Percentiles rank a stretch among this genome's conserved stretches.
These are phyloP conservation scores for Brachionus sp. DNA, from an alignment of 1,140 invertebrate species.

Conservation along the genomic window DNA sequence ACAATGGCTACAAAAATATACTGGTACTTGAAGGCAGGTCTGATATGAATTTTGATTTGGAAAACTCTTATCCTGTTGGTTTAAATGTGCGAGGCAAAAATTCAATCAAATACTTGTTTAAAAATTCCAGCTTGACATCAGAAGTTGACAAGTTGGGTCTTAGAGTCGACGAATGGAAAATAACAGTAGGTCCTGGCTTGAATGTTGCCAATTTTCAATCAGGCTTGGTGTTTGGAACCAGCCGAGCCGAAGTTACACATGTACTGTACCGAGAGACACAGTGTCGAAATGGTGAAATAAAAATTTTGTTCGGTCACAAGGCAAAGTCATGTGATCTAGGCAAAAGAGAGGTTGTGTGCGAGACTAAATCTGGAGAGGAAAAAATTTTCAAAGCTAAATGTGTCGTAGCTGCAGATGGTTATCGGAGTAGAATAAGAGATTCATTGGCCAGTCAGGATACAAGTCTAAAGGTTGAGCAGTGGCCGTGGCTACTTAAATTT, in stretches of 20 bases:
- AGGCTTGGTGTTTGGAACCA: not conserved
- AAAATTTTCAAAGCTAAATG: not conserved
- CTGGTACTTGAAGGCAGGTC: not conserved
- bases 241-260: slow-evolving; percentile 23
- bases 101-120: not conserved
- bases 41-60: slow-evolving; percentile 1
- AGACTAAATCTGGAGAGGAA: not conserved
- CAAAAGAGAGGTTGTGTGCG: not conserved
- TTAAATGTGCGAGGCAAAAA: slow-evolving; percentile 12
- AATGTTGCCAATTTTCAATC: slow-evolving; percentile 34
- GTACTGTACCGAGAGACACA: not conserved
- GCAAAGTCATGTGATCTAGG: not conserved
- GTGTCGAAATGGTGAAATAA: not conserved
- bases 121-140: not conserved
- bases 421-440: not conserved
- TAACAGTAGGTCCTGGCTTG: not conserved
- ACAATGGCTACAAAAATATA: not conserved
- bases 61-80: not conserved
- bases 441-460: not conserved
- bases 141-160: not conserved
- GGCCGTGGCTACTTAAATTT: not conserved
- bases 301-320: slow-evolving; percentile 8
- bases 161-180: slow-evolving; percentile 19
- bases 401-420: not conserved
- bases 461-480: not conserved